Evolutionary conservation across 1,140 invertebrate species (phyloP).

Genomic region (Helicoverpa zea): DNA sequence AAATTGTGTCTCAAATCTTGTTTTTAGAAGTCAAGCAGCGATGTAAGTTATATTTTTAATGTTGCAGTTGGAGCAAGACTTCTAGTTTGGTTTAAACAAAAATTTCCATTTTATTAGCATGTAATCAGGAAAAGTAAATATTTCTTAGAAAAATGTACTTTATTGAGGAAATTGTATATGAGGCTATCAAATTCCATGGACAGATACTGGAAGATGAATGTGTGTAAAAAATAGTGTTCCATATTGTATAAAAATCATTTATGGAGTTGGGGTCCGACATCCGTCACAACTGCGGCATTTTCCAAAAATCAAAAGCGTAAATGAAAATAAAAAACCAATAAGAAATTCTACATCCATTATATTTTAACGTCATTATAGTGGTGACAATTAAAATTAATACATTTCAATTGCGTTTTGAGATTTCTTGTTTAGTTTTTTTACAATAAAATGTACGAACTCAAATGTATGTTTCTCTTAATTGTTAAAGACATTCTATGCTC

Average conservation of each 20-base stretch:
- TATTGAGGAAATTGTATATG: background rate
- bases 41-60: no score
- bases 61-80: no score
- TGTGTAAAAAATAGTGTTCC: no score
- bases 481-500: conserved; percentile 55
- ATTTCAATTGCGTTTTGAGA: conserved; percentile 69
- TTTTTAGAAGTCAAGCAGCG: no score
- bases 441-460: conserved; percentile 65
- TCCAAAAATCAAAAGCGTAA: background rate
- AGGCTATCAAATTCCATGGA: no score
- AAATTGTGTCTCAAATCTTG: no score
- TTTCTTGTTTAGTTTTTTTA: conserved; percentile 59
- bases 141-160: conserved; percentile 10
- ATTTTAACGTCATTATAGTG: conserved; percentile 83
- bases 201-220: no score
- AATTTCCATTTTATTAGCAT: no score
- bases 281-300: background rate
- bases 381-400: conserved; percentile 82
- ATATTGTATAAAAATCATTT: no score
- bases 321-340: conserved; percentile 72
- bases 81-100: no score
- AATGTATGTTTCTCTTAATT: conserved; percentile 64
- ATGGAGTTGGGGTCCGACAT: no score
- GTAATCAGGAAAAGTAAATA: no score
- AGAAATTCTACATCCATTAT: conserved; percentile 86